Percentiles rank a stretch among this genome's conserved stretches.
These are phyloP conservation scores for Drosophila kohkoa DNA, from an alignment of 1,140 invertebrate species.

Conservation along the genomic window DNA sequence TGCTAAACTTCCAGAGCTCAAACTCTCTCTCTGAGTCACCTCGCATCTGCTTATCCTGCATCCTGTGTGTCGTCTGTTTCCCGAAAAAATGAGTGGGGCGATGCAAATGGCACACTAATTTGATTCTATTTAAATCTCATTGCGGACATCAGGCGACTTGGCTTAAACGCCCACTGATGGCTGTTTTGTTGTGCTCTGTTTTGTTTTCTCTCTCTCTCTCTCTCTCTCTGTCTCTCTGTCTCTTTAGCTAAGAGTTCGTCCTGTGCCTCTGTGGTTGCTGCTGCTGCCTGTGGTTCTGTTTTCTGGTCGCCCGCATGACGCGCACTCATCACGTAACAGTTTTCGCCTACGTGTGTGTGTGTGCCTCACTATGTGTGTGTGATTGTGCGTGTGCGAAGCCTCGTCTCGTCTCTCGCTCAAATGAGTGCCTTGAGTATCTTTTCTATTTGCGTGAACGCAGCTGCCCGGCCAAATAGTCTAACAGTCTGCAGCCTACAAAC, in stretches of 20 bases:
- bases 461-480: slow-evolving; percentile 58
- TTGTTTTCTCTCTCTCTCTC: slow-evolving; percentile 17
- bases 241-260: background rate
- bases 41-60: background rate
- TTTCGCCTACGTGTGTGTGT: slow-evolving; percentile 12
- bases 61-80: background rate
- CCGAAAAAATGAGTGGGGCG: slow-evolving; percentile 37
- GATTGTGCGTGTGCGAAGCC: background rate
- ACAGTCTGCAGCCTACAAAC: slow-evolving; percentile 47
- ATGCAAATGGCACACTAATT: slow-evolving; percentile 76
- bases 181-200: slow-evolving; percentile 61
- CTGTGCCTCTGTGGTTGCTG: slow-evolving; percentile 33
- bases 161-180: slow-evolving; percentile 76
- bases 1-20: background rate
- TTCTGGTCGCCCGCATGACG: slow-evolving; percentile 63
- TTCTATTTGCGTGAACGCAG: slow-evolving; percentile 81
- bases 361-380: background rate
- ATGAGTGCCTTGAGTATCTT: slow-evolving; percentile 82
- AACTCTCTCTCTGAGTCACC: background rate
- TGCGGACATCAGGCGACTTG: slow-evolving; percentile 77
- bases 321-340: slow-evolving; percentile 79
- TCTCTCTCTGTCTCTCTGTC: background rate
- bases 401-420: slow-evolving; percentile 33
- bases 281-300: slow-evolving; percentile 17
- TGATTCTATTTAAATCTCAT: slow-evolving; percentile 84